Evolutionary conservation across 1,140 invertebrate genomes (phyloP).

Genomic region (Calephelis virginiensis): DNA sequence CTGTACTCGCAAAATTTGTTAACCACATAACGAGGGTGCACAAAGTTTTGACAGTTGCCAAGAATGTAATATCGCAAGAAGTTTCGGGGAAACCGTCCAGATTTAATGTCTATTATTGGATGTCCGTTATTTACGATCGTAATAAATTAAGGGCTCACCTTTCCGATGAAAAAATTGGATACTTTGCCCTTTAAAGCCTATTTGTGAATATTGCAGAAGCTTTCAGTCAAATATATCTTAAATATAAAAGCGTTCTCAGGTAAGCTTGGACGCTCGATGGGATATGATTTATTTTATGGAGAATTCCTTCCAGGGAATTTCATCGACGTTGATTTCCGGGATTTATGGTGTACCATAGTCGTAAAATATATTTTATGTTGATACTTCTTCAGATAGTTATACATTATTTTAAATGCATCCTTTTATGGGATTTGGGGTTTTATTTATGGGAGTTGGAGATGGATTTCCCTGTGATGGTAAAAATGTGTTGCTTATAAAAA

Average conservation of each 20-base stretch:
- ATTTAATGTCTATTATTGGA: constrained; percentile 46
- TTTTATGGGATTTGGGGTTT: no score
- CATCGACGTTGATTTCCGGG: background rate
- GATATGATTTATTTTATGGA: constrained; percentile 8
- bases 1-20: constrained; percentile 5
- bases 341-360: background rate
- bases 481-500: no score
- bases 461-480: no score
- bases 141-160: constrained; percentile 47
- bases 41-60: constrained; percentile 41
- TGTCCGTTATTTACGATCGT: constrained; percentile 46
- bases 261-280: constrained; percentile 12
- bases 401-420: no score
- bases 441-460: no score
- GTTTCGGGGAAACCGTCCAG: constrained; percentile 33
- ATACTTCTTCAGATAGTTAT: background rate
- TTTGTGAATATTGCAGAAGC: constrained; percentile 31
- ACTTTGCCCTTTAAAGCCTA: constrained; percentile 36
- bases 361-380: background rate
- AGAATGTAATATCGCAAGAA: constrained; percentile 39
- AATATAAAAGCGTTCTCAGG: constrained; percentile 20
- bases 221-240: constrained; percentile 29
- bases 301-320: background rate
- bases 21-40: constrained; percentile 27
- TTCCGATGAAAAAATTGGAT: constrained; percentile 39